Conservation (phyloP, 2,888 invertebrate species). For the Torymus texanus region DNA sequence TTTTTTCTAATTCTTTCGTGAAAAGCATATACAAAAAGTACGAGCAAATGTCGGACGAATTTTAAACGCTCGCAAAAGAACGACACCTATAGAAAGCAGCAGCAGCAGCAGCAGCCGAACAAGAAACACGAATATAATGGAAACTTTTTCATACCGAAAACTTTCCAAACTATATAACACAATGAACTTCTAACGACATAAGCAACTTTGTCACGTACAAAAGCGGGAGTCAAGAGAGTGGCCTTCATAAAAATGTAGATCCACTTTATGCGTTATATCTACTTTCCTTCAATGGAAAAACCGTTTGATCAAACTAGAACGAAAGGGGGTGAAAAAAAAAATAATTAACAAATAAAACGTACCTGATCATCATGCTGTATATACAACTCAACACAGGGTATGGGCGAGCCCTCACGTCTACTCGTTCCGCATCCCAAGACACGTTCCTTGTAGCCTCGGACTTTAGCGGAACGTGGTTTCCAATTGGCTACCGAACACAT, state of each 20-base stretch:
- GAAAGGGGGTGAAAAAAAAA: not conserved
- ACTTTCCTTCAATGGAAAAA: too few species aligned
- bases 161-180: constrained; percentile 29
- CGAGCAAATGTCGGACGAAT: too few species aligned
- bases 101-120: not conserved
- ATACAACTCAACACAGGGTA: constrained; percentile 86
- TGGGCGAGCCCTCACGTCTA: constrained; percentile 82
- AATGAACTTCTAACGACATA: constrained; percentile 11
- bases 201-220: too few species aligned
- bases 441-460: constrained; percentile 83
- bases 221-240: too few species aligned
- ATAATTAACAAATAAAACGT: constrained; percentile 4
- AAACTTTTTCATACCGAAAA: not conserved
- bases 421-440: constrained; percentile 66
- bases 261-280: too few species aligned
- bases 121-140: not conserved
- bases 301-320: too few species aligned
- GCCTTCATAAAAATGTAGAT: too few species aligned
- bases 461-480: constrained; percentile 86
- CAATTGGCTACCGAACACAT: constrained; percentile 82
- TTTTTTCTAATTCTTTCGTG: too few species aligned
- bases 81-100: constrained; percentile 8
- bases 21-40: too few species aligned
- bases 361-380: constrained; percentile 81
- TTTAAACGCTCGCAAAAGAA: too few species aligned